phyloP scores from a whole-genome alignment of 2,797 vertebrate species.

The Apogon hyalosoma region DNA sequence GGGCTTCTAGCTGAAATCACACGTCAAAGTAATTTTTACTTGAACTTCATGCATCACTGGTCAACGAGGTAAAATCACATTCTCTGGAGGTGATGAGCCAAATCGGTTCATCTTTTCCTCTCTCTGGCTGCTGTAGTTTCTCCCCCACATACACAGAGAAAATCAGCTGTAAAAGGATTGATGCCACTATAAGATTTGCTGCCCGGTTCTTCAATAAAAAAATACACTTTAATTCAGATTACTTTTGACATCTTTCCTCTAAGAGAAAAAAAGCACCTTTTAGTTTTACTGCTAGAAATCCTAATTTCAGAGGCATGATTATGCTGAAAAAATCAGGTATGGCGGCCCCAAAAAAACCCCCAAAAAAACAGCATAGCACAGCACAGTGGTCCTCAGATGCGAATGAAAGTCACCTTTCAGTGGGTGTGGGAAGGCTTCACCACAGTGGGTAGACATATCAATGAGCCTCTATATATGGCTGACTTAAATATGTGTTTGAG shows the following conservation, averaged over 20 bases:
- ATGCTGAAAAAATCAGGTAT: conserved; percentile 37
- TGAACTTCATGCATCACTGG: conserved; percentile 51
- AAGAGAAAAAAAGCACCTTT: conserved; percentile 34
- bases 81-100: conserved; percentile 59
- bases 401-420: conserved; percentile 78
- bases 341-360: conserved; percentile 54
- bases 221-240: not conserved
- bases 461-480: conserved; percentile 66
- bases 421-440: conserved; percentile 40
- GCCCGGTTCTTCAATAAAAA: conserved; percentile 6
- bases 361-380: conserved; percentile 43
- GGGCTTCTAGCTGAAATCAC: conserved; percentile 51
- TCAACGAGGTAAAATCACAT: conserved; percentile 53
- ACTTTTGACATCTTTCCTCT: conserved; percentile 23
- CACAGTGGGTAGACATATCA: conserved; percentile 53
- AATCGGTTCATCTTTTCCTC: conserved; percentile 14
- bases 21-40: conserved; percentile 51
- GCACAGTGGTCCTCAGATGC: conserved; percentile 54
- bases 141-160: conserved; percentile 5
- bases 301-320: conserved; percentile 32
- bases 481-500: conserved; percentile 42
- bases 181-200: not conserved
- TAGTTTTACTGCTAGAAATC: conserved; percentile 18
- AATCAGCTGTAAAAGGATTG: conserved; percentile 21
- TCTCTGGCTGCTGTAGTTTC: not conserved